A percentile compares a stretch with the other conserved stretches of the same genome.
phyloP scores from a whole-genome alignment of 2,888 invertebrate genomes.

The Cyclophora punctaria region DNA sequence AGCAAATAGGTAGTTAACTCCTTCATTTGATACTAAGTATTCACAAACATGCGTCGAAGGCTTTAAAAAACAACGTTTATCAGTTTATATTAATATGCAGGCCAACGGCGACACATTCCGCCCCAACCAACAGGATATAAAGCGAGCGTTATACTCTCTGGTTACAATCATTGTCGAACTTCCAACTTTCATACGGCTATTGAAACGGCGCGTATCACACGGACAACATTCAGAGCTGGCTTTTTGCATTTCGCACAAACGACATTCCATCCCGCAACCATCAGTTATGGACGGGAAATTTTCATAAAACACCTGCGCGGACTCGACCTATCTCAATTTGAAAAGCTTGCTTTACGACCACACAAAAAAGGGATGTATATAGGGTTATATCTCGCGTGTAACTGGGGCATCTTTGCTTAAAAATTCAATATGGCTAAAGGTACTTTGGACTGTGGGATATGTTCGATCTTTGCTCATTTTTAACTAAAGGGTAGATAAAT shows the following conservation, averaged over 20 bases:
- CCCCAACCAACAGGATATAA: background rate
- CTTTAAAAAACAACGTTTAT: too few species aligned
- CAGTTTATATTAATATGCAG: too few species aligned
- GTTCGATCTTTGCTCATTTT: too few species aligned
- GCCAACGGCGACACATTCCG: background rate
- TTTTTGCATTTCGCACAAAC: slow-evolving; percentile 19
- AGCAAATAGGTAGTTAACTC: too few species aligned
- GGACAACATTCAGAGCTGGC: slow-evolving; percentile 17
- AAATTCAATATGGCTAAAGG: slow-evolving; percentile 66
- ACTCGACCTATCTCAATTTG: slow-evolving; percentile 41
- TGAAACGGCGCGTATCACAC: slow-evolving; percentile 15
- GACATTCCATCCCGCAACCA: slow-evolving; percentile 18
- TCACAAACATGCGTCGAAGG: too few species aligned
- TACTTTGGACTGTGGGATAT: slow-evolving; percentile 51
- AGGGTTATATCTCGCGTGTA: slow-evolving; percentile 6
- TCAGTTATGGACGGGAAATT: slow-evolving; percentile 33
- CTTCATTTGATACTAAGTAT: background rate
- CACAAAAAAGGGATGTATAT: slow-evolving; percentile 23
- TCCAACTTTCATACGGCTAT: slow-evolving; percentile 5
- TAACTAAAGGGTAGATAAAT: too few species aligned
- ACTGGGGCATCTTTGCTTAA: slow-evolving; percentile 51
- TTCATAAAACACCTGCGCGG: slow-evolving; percentile 36
- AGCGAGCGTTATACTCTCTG: background rate
- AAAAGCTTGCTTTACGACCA: slow-evolving; percentile 35
- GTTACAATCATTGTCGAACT: slow-evolving; percentile 3